A percentile compares a stretch with the other conserved stretches of the same genome.
Evolutionary conservation across 2,113 vertebrate genomes (phyloP).

Genomic region (Myrmecobius fasciatus): DNA sequence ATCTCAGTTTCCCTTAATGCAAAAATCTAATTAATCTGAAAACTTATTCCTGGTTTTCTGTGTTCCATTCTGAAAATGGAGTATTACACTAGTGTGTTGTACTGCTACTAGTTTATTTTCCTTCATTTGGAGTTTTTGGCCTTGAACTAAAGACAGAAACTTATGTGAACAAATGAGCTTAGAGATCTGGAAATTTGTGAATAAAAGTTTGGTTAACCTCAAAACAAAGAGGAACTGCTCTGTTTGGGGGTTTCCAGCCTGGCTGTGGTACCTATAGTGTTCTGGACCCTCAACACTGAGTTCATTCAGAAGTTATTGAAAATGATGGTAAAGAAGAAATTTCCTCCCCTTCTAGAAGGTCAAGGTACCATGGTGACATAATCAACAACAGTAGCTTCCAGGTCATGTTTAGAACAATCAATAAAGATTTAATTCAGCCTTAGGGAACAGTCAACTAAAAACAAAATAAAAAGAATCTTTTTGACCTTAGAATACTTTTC

Average conservation of each 20-base stretch:
- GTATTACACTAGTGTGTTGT: not conserved
- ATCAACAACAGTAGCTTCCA: not conserved
- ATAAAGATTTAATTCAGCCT: not conserved
- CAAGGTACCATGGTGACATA: slow-evolving; percentile 11
- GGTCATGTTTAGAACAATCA: not conserved
- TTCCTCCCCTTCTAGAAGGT: slow-evolving; percentile 32
- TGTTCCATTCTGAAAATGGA: not conserved
- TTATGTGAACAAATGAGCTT: not conserved
- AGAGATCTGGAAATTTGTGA: slow-evolving; percentile 34
- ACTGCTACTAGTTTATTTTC: slow-evolving; percentile 7
- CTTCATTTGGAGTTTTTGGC: not conserved
- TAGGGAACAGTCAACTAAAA: not conserved
- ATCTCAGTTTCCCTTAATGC: slow-evolving; percentile 4
- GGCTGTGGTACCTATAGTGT: not conserved
- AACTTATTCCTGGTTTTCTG: not conserved
- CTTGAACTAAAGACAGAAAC: slow-evolving; percentile 7
- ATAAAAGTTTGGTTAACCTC: not conserved
- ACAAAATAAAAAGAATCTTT: not conserved
- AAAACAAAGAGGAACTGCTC: slow-evolving; percentile 57
- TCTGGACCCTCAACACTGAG: slow-evolving; percentile 15
- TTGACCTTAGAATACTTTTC: not conserved
- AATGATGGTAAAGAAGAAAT: not conserved
- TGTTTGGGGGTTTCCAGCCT: slow-evolving; percentile 63
- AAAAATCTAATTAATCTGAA: not conserved
- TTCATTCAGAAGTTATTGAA: slow-evolving; percentile 48